Evolutionary conservation across 2,113 vertebrate species (phyloP).

Genomic region (Platysternon megacephalum): DNA sequence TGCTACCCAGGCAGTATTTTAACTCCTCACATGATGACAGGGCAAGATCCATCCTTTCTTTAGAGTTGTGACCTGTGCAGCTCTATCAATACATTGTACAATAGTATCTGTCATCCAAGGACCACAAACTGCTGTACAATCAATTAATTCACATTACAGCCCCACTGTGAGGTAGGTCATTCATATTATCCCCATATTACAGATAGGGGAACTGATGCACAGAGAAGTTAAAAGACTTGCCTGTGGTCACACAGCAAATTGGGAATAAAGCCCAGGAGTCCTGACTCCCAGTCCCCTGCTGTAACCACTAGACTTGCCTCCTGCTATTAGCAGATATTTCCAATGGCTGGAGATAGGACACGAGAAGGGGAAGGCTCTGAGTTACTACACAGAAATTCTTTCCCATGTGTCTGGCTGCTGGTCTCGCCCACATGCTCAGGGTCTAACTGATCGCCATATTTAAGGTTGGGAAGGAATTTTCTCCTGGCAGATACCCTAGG

Average conservation of each 20-base stretch:
- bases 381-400: neutral
- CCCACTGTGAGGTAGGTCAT: neutral
- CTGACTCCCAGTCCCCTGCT: neutral
- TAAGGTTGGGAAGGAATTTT: neutral
- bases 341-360: neutral
- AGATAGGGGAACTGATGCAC: neutral
- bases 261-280: neutral
- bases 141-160: neutral
- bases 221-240: neutral
- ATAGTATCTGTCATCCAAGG: neutral
- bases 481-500: neutral
- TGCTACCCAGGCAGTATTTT: slow-evolving; percentile 24
- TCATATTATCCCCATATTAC: neutral
- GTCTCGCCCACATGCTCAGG: neutral
- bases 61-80: neutral
- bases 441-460: neutral
- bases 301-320: neutral
- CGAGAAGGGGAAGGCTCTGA: neutral
- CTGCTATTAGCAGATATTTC: neutral
- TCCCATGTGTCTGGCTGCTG: neutral
- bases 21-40: neutral
- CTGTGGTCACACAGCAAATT: neutral
- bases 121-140: neutral
- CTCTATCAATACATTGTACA: neutral
- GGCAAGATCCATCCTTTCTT: neutral